phyloP scores from a whole-genome alignment of 1,140 invertebrate species.

The Lepidurus apus region DNA sequence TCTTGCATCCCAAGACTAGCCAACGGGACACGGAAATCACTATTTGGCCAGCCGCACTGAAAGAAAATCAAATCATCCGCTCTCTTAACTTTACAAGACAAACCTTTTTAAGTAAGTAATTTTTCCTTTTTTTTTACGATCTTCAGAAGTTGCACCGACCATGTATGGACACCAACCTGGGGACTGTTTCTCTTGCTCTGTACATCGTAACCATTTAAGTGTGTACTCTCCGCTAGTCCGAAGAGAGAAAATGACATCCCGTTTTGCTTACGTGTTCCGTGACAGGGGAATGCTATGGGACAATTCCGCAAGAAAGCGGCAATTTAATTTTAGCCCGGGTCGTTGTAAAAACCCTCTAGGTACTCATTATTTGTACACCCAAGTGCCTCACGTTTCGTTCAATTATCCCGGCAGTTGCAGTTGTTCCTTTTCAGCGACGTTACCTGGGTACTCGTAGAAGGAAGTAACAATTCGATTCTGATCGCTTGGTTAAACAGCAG shows the following conservation, averaged over 20 bases:
- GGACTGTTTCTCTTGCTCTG: no score
- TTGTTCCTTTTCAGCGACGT: background rate
- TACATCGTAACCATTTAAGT: no score
- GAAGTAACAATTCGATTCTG: background rate
- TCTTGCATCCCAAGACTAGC: background rate
- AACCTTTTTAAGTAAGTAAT: conserved; percentile 16
- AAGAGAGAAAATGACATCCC: no score
- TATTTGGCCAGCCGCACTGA: background rate
- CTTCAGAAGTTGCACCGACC: background rate
- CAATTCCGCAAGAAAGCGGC: background rate
- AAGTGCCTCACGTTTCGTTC: background rate
- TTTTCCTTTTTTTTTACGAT: background rate
- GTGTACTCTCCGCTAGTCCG: no score
- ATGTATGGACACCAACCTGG: no score
- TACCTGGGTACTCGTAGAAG: background rate
- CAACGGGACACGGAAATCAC: background rate
- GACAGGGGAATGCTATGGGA: background rate
- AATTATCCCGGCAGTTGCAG: background rate
- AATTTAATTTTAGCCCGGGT: background rate
- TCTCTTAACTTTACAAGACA: background rate
- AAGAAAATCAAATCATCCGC: background rate
- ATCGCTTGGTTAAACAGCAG: conserved; percentile 9
- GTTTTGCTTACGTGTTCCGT: no score
- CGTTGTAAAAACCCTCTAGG: background rate
- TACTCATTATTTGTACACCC: conserved; percentile 3